Conservation (phyloP, 2,888 invertebrate species). For the Rhimphoctona megacephalus region DNA sequence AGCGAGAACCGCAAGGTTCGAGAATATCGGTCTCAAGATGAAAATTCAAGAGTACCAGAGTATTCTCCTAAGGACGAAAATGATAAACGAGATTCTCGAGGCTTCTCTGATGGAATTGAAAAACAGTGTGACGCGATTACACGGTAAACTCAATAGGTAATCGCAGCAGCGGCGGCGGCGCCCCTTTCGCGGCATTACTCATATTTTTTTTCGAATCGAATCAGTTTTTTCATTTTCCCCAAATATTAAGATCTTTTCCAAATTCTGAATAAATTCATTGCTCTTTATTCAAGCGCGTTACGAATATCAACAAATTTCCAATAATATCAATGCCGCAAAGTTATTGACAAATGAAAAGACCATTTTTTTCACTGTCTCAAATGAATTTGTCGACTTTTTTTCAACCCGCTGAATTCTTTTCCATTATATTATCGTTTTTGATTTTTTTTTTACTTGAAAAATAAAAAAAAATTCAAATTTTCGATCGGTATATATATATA, state of each 20-base stretch:
- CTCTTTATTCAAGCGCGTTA: not conserved
- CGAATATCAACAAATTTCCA: not conserved
- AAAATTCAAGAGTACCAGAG: constrained; percentile 73
- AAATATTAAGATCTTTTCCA: not conserved
- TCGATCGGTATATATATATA: no score
- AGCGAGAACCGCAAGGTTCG: constrained; percentile 72
- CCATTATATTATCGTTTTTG: not conserved
- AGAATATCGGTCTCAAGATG: constrained; percentile 75
- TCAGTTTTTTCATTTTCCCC: not conserved
- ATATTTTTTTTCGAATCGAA: not conserved
- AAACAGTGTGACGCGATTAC: constrained; percentile 68
- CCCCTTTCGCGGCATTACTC: not conserved
- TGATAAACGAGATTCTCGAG: constrained; percentile 71
- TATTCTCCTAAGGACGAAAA: constrained; percentile 64
- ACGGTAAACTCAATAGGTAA: constrained; percentile 69
- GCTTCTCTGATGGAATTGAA: constrained; percentile 71
- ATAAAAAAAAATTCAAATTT: no score
- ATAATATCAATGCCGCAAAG: not conserved
- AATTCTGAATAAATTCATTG: not conserved
- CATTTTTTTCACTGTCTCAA: no score
- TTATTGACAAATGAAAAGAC: no score
- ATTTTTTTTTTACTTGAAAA: not conserved
- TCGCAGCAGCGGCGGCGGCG: no score
- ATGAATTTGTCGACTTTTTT: not conserved
- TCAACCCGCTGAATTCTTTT: not conserved